Evolutionary conservation across 2,113 vertebrate genomes (phyloP).

Genomic region (Cyprinus carpio): DNA sequence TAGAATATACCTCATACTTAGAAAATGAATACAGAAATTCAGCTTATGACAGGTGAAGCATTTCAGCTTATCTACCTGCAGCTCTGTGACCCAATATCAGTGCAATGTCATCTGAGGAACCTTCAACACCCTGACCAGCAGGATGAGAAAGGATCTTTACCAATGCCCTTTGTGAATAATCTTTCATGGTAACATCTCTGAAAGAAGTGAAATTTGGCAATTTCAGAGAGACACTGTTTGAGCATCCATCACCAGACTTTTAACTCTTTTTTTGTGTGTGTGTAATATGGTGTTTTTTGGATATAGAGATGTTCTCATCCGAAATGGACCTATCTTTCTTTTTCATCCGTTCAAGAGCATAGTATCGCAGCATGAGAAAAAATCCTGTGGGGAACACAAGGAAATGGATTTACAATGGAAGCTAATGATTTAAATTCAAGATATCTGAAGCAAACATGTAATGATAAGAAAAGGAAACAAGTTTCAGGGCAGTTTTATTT

Average conservation of each 20-base stretch:
- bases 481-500: not conserved
- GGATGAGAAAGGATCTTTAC: constrained; percentile 20
- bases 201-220: not conserved
- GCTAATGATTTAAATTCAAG: not conserved
- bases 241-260: not conserved
- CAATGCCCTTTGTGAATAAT: constrained; percentile 4
- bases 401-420: not conserved
- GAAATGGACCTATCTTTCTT: constrained; percentile 50
- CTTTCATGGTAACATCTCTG: not conserved
- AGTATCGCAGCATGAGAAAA: constrained; percentile 75
- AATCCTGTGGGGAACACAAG: constrained; percentile 67
- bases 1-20: constrained; percentile 34
- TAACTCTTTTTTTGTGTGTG: constrained; percentile 62
- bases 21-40: constrained; percentile 33
- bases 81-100: not conserved
- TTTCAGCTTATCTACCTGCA: constrained; percentile 40
- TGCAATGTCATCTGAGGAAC: constrained; percentile 14
- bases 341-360: constrained; percentile 66
- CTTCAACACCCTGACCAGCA: constrained; percentile 46
- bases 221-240: not conserved
- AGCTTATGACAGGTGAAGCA: constrained; percentile 33
- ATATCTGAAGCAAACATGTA: not conserved
- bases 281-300: constrained; percentile 73
- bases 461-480: constrained; percentile 11
- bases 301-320: constrained; percentile 65